A percentile compares a stretch with the other conserved stretches of the same genome.
phyloP scores from a whole-genome alignment of 2,888 invertebrate species.

The Phaedon cochleariae region DNA sequence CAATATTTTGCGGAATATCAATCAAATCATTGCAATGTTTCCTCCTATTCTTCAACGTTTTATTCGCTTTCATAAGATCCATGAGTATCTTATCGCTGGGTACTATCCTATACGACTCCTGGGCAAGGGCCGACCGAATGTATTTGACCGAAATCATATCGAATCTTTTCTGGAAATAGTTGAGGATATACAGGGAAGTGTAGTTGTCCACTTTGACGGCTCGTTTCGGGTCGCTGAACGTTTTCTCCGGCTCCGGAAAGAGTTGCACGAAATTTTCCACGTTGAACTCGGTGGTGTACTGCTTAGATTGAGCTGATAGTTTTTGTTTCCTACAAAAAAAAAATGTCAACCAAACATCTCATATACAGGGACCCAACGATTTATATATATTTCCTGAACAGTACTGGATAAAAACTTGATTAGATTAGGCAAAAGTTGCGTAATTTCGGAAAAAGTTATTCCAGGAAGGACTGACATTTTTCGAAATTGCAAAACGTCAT shows the following conservation, averaged over 20 bases:
- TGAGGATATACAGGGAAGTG: slow-evolving; percentile 29
- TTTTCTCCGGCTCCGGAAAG: slow-evolving; percentile 60
- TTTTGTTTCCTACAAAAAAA: slow-evolving; percentile 49
- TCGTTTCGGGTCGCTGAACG: slow-evolving; percentile 44
- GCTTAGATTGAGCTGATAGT: slow-evolving; percentile 57
- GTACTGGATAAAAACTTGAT: too few species aligned
- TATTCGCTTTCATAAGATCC: not conserved
- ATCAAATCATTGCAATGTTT: slow-evolving; percentile 21
- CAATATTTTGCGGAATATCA: slow-evolving; percentile 48
- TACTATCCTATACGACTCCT: slow-evolving; percentile 16
- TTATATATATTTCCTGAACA: too few species aligned
- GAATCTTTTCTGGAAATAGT: slow-evolving; percentile 43
- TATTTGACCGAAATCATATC: slow-evolving; percentile 31
- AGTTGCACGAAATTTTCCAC: slow-evolving; percentile 60
- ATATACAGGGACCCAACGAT: too few species aligned
- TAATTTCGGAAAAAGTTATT: too few species aligned
- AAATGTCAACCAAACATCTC: too few species aligned
- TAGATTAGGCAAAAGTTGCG: too few species aligned
- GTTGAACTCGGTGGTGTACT: slow-evolving; percentile 61
- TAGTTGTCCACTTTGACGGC: slow-evolving; percentile 17
- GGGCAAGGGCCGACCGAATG: slow-evolving; percentile 21
- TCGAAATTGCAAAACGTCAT: too few species aligned
- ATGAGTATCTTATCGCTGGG: slow-evolving; percentile 6
- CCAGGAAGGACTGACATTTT: too few species aligned
- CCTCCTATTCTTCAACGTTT: slow-evolving; percentile 23